A percentile compares a stretch with the other conserved stretches of the same genome.
Conservation (phyloP, 2,797 vertebrate species). For the Alosa sapidissima region DNA sequence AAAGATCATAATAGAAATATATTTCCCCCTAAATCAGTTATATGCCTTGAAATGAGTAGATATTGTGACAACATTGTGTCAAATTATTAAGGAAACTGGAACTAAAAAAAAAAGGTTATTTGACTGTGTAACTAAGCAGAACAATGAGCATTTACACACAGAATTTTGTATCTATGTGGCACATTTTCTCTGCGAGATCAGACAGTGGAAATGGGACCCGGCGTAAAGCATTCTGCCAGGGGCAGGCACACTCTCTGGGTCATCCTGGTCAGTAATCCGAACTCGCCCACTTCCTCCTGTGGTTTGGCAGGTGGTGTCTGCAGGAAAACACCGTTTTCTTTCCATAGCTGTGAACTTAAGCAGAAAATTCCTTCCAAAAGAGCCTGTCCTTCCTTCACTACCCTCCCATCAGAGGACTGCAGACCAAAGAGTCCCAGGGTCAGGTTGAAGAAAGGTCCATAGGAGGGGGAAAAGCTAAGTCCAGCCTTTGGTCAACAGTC, state of each 20-base stretch:
- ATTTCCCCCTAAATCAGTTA: neutral
- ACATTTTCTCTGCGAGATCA: neutral
- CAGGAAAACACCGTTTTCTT: slow-evolving; percentile 60
- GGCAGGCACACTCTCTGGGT: slow-evolving; percentile 46
- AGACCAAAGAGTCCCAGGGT: neutral
- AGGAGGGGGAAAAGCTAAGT: neutral
- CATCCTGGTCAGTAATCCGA: slow-evolving; percentile 55
- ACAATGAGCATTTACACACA: neutral
- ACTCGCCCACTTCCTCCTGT: slow-evolving; percentile 62
- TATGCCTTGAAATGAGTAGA: neutral
- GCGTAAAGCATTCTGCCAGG: slow-evolving; percentile 28
- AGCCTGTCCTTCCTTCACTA: neutral
- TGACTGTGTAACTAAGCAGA: neutral
- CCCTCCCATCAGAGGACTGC: neutral
- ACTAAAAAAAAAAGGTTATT: neutral
- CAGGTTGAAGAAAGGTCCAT: neutral
- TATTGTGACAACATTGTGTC: neutral
- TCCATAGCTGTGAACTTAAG: slow-evolving; percentile 58
- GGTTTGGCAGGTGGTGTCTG: slow-evolving; percentile 68
- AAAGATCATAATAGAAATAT: too few species aligned
- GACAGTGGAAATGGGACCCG: neutral
- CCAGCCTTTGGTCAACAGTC: neutral
- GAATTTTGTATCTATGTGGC: neutral
- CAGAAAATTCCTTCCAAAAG: slow-evolving; percentile 51
- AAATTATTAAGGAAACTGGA: neutral